Percentiles rank a stretch among this genome's conserved stretches.
Conservation (phyloP, 1,140 invertebrate genomes). For the Pseudomyrmex concolor region DNA sequence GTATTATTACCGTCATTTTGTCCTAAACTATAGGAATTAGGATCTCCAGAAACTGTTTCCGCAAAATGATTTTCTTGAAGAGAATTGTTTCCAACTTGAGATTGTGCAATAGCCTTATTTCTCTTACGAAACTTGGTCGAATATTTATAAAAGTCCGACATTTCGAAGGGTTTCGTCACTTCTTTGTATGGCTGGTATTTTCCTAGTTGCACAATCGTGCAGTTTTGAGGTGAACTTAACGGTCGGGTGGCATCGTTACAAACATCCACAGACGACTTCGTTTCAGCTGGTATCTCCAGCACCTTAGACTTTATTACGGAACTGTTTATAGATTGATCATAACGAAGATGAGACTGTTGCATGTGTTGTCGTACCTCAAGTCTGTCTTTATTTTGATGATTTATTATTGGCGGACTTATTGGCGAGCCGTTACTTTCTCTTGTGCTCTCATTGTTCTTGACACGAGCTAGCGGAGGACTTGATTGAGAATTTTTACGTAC, state of each 20-base stretch:
- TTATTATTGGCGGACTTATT: slow-evolving; percentile 52
- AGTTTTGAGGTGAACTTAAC: slow-evolving; percentile 91
- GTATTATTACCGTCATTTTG: slow-evolving; percentile 59
- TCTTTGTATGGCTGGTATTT: slow-evolving; percentile 96
- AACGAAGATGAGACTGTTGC: slow-evolving; percentile 66
- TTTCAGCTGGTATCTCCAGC: slow-evolving; percentile 83
- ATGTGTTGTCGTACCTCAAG: slow-evolving; percentile 54
- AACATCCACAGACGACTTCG: slow-evolving; percentile 76
- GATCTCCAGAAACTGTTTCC: slow-evolving; percentile 28
- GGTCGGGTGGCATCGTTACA: slow-evolving; percentile 85
- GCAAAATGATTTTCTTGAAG: slow-evolving; percentile 43
- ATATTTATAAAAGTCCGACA: slow-evolving; percentile 99
- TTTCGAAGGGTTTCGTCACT: slow-evolving; percentile 97
- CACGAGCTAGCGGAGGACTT: slow-evolving; percentile 20
- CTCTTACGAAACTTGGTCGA: slow-evolving; percentile 95
- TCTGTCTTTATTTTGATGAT: slow-evolving; percentile 67
- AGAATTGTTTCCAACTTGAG: slow-evolving; percentile 45
- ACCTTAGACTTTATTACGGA: slow-evolving; percentile 64
- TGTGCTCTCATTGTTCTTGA: slow-evolving; percentile 43
- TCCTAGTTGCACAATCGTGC: slow-evolving; percentile 93
- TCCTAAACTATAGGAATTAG: slow-evolving; percentile 3
- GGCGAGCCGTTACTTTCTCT: slow-evolving; percentile 50
- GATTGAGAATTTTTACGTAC: slow-evolving; percentile 76
- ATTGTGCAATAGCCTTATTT: slow-evolving; percentile 72
- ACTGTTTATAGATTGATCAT: slow-evolving; percentile 55